These are phyloP conservation scores for Tipula helvola DNA, from an alignment of 2,888 invertebrate genomes.

Conservation along the genomic window DNA sequence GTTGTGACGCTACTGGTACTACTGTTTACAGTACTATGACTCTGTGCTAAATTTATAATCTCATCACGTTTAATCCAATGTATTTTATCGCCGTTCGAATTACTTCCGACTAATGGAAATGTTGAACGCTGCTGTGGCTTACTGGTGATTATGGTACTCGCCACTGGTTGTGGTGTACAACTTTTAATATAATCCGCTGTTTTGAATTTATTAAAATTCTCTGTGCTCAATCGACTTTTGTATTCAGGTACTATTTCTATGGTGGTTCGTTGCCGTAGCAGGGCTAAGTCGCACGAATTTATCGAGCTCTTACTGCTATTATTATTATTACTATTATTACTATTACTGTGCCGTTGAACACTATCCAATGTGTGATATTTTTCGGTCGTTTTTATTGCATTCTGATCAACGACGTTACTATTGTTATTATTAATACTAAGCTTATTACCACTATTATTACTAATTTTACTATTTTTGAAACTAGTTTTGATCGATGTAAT, in stretches of 20 bases:
- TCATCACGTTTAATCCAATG: conserved; percentile 29
- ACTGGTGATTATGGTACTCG: neutral
- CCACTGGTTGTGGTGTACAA: neutral
- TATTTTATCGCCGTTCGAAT: conserved; percentile 23
- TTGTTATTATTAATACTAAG: conserved; percentile 6
- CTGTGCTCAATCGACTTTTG: conserved; percentile 15
- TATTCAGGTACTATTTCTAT: neutral
- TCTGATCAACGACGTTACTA: neutral
- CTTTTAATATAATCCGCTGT: conserved; percentile 24
- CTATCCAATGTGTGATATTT: neutral
- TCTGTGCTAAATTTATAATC: conserved; percentile 15
- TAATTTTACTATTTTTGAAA: neutral
- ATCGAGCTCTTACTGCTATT: neutral
- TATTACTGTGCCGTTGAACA: neutral
- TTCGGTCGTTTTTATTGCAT: neutral
- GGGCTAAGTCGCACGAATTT: neutral
- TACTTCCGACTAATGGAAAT: conserved; percentile 20
- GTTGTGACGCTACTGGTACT: conserved; percentile 13
- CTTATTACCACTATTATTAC: neutral
- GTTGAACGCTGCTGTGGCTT: neutral
- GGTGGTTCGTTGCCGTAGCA: neutral
- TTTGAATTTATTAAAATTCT: conserved; percentile 36
- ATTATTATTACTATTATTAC: too few relatives aligned
- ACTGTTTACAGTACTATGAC: neutral
- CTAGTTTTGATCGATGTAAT: conserved; percentile 22